These are phyloP conservation scores for Drosophila oshimai DNA, from an alignment of 1,140 invertebrate species.

Conservation along the genomic window DNA sequence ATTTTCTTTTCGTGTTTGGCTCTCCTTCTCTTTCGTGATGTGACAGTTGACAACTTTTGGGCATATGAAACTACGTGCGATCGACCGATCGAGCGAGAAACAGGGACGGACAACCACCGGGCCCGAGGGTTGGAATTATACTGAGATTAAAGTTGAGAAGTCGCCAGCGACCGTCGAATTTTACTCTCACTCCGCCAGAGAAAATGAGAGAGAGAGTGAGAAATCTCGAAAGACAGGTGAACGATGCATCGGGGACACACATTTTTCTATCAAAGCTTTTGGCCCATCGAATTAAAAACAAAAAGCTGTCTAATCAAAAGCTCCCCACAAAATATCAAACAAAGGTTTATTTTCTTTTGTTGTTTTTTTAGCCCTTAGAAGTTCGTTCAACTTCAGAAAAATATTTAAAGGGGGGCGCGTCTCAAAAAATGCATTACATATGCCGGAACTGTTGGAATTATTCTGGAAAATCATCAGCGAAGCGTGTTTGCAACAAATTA, in stretches of 20 bases:
- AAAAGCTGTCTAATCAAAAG: slow-evolving; percentile 40
- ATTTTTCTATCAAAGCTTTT: slow-evolving; percentile 38
- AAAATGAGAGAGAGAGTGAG: slow-evolving; percentile 13
- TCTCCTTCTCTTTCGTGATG: slow-evolving; percentile 31
- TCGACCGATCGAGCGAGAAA: slow-evolving; percentile 3
- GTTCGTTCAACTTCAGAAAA: slow-evolving; percentile 65
- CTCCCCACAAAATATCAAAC: slow-evolving; percentile 26
- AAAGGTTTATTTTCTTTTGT: slow-evolving; percentile 22
- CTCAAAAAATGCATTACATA: background rate
- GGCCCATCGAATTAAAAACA: background rate
- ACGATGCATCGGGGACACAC: slow-evolving; percentile 20
- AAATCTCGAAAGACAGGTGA: slow-evolving; percentile 18
- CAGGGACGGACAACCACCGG: slow-evolving; percentile 47
- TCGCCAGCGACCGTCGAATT: slow-evolving; percentile 1
- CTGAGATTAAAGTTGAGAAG: slow-evolving; percentile 49
- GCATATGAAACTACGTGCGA: slow-evolving; percentile 23
- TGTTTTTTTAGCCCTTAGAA: slow-evolving; percentile 3
- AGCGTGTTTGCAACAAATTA: slow-evolving; percentile 1
- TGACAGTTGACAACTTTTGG: slow-evolving; percentile 73
- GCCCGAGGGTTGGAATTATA: slow-evolving; percentile 73
- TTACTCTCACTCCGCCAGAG: background rate
- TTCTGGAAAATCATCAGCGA: background rate
- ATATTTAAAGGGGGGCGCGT: slow-evolving; percentile 34
- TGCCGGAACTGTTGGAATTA: slow-evolving; percentile 30
- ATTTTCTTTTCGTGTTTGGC: slow-evolving; percentile 26